These are phyloP conservation scores for Myodes glareolus DNA, from an alignment of 2,113 vertebrate genomes.

Conservation along the genomic window DNA sequence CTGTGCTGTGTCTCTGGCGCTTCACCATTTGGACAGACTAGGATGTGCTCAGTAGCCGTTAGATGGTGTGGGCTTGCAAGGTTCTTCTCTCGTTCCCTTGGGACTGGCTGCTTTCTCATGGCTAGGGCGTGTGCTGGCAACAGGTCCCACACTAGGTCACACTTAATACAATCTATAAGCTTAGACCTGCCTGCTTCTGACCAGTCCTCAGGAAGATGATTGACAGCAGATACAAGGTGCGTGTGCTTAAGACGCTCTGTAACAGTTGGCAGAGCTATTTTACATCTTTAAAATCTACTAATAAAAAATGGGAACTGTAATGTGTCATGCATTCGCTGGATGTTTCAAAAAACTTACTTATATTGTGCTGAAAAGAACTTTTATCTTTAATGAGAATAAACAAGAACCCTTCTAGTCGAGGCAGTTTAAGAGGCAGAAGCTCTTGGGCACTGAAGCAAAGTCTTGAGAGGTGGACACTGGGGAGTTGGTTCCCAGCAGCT, in stretches of 20 bases:
- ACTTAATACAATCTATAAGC: not conserved
- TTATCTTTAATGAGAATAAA: not conserved
- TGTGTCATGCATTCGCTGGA: not conserved
- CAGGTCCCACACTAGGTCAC: not conserved
- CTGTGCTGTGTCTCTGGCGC: rapidly evolving
- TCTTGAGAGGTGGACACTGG: not conserved
- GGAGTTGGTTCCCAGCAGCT: not conserved
- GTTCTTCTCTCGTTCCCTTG: not conserved
- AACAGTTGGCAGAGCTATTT: not conserved
- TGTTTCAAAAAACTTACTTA: not conserved
- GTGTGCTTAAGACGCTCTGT: not conserved
- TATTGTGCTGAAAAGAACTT: not conserved
- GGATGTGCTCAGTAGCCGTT: not conserved
- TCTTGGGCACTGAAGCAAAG: not conserved
- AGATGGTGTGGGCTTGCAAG: not conserved
- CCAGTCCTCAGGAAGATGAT: not conserved
- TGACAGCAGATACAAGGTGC: not conserved
- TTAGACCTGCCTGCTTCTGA: not conserved
- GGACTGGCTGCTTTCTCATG: not conserved
- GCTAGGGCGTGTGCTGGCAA: not conserved
- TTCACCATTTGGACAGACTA: not conserved
- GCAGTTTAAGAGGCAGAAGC: not conserved
- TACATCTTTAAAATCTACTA: not conserved
- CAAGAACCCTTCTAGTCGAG: not conserved
- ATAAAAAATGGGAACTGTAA: not conserved